A percentile compares a stretch with the other conserved stretches of the same genome.
phyloP scores from a whole-genome alignment of 2,888 invertebrate genomes.

The Julus scanicus region DNA sequence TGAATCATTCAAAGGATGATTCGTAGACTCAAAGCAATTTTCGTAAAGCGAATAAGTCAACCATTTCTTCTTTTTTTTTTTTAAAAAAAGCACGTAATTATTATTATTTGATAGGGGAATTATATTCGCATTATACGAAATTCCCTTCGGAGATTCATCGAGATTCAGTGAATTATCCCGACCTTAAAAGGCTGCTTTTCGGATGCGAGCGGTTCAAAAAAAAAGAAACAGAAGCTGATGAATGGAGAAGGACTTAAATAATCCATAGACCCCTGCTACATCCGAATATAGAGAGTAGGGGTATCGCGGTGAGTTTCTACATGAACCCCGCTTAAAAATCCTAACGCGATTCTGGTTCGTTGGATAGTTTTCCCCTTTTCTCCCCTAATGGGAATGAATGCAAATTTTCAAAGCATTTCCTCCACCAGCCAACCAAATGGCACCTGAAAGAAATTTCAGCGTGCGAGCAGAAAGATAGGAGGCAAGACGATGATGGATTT shows the following conservation, averaged over 20 bases:
- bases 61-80: too few relatives aligned
- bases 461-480: background rate
- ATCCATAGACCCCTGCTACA: background rate
- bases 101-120: too few relatives aligned
- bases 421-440: background rate
- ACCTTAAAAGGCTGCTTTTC: background rate
- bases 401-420: slow-evolving; percentile 1
- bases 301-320: too few relatives aligned
- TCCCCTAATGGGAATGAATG: background rate
- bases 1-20: too few relatives aligned
- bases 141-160: background rate
- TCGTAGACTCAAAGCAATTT: too few relatives aligned
- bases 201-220: background rate
- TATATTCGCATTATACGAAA: background rate
- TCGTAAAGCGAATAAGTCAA: too few relatives aligned
- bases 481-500: background rate
- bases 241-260: background rate
- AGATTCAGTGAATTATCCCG: background rate
- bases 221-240: too few relatives aligned
- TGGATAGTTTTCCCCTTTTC: background rate
- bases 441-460: background rate
- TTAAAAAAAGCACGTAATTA: too few relatives aligned
- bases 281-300: background rate
- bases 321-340: background rate
- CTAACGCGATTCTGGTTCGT: background rate